Percentiles rank a stretch among this genome's conserved stretches.
These are phyloP conservation scores for Diloba caeruleocephala DNA, from an alignment of 2,888 invertebrate species.

Conservation along the genomic window DNA sequence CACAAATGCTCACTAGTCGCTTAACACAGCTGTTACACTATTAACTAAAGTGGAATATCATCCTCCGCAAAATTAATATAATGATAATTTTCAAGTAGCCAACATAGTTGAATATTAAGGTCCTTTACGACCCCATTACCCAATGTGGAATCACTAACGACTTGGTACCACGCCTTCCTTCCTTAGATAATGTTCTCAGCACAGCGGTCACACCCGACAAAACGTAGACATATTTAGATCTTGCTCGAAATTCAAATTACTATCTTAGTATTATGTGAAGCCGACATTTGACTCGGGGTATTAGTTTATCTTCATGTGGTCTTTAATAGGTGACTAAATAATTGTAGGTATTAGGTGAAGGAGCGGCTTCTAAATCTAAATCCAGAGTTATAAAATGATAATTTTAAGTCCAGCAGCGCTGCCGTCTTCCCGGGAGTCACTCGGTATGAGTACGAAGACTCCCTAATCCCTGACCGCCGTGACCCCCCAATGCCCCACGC, in stretches of 20 bases:
- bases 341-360: too few species aligned
- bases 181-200: constrained; percentile 43
- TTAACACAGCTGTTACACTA: constrained; percentile 16
- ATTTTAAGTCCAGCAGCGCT: too few species aligned
- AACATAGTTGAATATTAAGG: constrained; percentile 44
- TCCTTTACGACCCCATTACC: constrained; percentile 36
- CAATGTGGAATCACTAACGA: constrained; percentile 49
- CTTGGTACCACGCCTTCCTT: constrained; percentile 35
- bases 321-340: too few species aligned
- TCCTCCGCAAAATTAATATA: constrained; percentile 32
- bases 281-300: neutral
- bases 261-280: constrained; percentile 3
- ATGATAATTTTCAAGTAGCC: constrained; percentile 39
- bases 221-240: constrained; percentile 30
- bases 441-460: too few species aligned
- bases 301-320: neutral
- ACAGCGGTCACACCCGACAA: constrained; percentile 15
- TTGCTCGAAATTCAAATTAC: constrained; percentile 7
- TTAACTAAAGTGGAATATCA: constrained; percentile 3
- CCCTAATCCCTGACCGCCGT: too few species aligned
- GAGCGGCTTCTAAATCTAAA: too few species aligned
- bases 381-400: too few species aligned
- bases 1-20: neutral
- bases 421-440: too few species aligned
- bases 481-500: too few species aligned